phyloP scores from a whole-genome alignment of 2,113 vertebrate genomes.

The Caloenas nicobarica region DNA sequence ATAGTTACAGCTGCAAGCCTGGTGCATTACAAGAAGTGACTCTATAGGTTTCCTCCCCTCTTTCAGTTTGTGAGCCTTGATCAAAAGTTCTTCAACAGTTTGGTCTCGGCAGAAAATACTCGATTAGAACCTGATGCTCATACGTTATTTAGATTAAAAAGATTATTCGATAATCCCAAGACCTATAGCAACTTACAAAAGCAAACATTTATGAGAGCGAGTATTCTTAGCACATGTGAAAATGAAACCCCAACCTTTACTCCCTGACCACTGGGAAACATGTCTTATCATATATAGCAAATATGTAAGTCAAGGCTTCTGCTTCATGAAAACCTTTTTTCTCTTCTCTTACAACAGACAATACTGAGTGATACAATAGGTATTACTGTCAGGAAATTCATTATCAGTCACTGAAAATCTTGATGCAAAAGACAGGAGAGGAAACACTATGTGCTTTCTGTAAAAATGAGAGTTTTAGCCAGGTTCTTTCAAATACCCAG shows the following conservation, averaged over 20 bases:
- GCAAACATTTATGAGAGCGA: neutral
- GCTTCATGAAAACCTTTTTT: neutral
- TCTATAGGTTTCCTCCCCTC: neutral
- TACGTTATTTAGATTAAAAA: neutral
- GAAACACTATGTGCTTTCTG: neutral
- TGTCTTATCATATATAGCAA: neutral
- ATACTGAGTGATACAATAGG: neutral
- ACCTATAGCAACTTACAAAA: neutral
- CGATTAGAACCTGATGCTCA: neutral
- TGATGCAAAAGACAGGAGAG: neutral
- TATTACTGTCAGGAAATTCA: neutral
- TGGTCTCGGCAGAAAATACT: neutral
- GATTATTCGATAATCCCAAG: neutral
- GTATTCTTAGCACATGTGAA: neutral
- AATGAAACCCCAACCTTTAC: neutral
- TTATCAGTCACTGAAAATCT: neutral
- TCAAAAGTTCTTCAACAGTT: neutral
- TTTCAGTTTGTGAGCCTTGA: neutral
- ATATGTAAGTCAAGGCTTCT: neutral
- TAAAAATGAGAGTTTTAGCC: neutral
- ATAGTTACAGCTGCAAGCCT: neutral
- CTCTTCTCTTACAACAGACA: neutral
- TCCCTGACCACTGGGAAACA: neutral
- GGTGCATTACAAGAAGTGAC: neutral
- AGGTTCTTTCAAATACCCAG: neutral